Evolutionary conservation across 2,888 invertebrate species (phyloP), one percentile per base, ranked within the genome.

Genomic region (Drosophila birchii): DNA sequence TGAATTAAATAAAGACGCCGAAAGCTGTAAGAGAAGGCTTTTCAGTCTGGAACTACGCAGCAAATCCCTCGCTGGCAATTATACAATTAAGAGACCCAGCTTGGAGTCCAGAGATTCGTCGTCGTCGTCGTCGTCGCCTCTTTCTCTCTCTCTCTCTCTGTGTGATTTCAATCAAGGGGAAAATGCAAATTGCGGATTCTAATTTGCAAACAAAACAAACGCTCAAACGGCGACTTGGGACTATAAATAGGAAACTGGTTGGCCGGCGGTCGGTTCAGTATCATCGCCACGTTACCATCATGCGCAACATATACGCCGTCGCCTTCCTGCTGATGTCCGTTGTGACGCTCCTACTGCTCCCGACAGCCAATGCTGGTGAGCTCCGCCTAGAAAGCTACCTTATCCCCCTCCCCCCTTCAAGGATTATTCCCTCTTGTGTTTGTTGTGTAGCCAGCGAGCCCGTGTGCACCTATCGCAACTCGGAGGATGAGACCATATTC

Each of bases 401-500:
- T 0, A 7, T 26, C 3, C 23, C 11, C 6, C 7, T 18, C 18
- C 3, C 23, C 11, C 6, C 7, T 18, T 36, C 14, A 34, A 34
- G 34, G 7, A 39, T 18, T 20, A 41, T 49, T 11, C 20, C 14
- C 18, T 4, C 5, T 51, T 3, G n/a, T 29, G 2, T 26, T 8
- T 26, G 26, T 8, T 26, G 26, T 34, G 34, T 23, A 85, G 90
- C 56, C 11, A 80, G 78, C 16, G 85, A 91, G 39, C 91, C 91
- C 7, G 86, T 91, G 14, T 91, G 91, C 77, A 78, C 80, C 8
- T 91, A 91, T 69, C 83, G 75, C 29, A 92, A 90, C 69, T 69
- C 86, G 0, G 72, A 91, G 67, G 90, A 84, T 49, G 90, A 91
- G 57, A 87, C 81, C n/a, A 80, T 91, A 16, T 91, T 91, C 36